Evolutionary conservation across 23 tunicate species (phyloP).

Genomic region (Ciona savignyi): DNA sequence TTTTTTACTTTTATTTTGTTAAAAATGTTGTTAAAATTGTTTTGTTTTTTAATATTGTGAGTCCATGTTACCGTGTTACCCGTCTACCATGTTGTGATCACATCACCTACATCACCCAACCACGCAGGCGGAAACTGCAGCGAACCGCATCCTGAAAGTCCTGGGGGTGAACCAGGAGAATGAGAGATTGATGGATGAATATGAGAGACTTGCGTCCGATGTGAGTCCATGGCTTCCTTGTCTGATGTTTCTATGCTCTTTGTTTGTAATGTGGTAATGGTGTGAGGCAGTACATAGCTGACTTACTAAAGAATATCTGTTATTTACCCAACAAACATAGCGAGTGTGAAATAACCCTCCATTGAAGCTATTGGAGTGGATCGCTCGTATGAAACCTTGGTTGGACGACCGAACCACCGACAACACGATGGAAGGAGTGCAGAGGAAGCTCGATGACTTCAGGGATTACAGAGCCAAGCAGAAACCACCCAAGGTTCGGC

Average conservation of each 20-base stretch:
- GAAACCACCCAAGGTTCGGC: constrained; percentile 95
- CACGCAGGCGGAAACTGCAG: constrained; percentile 99
- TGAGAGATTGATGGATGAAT: constrained; percentile 98
- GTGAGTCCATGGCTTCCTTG: constrained; percentile 61
- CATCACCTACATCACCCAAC: too few species aligned
- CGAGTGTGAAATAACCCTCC: background rate
- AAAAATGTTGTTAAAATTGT: too few species aligned
- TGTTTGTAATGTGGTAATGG: too few species aligned
- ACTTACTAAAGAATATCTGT: too few species aligned
- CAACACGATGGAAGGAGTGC: constrained; percentile 98
- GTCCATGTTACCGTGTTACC: background rate
- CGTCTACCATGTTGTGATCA: too few species aligned
- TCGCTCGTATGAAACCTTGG: constrained; percentile 91
- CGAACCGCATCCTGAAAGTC: constrained; percentile 97
- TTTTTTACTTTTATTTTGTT: background rate
- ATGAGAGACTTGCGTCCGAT: constrained; percentile 98
- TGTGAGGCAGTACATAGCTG: too few species aligned
- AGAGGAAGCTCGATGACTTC: constrained; percentile 86
- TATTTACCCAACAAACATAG: too few species aligned
- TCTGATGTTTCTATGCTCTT: too few species aligned
- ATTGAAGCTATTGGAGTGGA: constrained; percentile 90
- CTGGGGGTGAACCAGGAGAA: constrained; percentile 98
- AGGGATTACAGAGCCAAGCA: constrained; percentile 88
- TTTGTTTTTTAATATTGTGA: background rate
- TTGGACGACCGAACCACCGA: constrained; percentile 95